Evolutionary conservation across 2,888 invertebrate genomes (phyloP).

Genomic region (Drosophila stalkeri): DNA sequence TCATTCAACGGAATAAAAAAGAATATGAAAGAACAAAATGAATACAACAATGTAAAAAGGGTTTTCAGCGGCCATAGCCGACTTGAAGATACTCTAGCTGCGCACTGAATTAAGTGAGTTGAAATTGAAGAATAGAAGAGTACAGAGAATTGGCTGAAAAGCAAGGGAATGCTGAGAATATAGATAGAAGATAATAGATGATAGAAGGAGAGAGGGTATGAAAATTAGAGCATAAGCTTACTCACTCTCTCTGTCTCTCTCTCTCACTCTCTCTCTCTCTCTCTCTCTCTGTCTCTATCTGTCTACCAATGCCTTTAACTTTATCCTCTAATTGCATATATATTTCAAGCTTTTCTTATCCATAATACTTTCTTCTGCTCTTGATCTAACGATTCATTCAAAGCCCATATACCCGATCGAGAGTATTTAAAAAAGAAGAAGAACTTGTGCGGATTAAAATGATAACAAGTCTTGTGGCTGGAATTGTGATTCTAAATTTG

Average conservation of each 20-base stretch:
- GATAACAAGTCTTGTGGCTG: conserved; percentile 71
- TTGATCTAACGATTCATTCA: background rate
- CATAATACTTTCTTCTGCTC: background rate
- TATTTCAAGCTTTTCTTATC: too few species aligned
- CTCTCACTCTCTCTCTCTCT: too few species aligned
- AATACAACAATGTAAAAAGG: conserved; percentile 10
- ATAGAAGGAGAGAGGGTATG: too few species aligned
- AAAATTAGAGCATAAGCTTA: too few species aligned
- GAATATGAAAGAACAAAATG: conserved; percentile 2
- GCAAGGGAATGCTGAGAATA: background rate
- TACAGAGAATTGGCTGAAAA: background rate
- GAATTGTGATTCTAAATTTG: conserved; percentile 20
- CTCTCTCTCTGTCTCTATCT: too few species aligned
- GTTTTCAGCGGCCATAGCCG: background rate
- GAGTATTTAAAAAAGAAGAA: background rate
- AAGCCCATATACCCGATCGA: conserved; percentile 1
- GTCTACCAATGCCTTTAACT: too few species aligned
- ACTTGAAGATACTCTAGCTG: background rate
- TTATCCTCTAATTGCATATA: background rate
- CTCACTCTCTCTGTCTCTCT: too few species aligned
- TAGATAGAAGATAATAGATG: background rate
- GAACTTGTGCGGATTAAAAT: conserved; percentile 71
- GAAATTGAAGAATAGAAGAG: background rate
- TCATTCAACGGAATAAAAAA: conserved; percentile 79
- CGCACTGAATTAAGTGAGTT: background rate